Evolutionary conservation across 2,888 invertebrate species (phyloP), one percentile per base, ranked within the genome.

Genomic region (Pycnomerus fuliginosus): DNA sequence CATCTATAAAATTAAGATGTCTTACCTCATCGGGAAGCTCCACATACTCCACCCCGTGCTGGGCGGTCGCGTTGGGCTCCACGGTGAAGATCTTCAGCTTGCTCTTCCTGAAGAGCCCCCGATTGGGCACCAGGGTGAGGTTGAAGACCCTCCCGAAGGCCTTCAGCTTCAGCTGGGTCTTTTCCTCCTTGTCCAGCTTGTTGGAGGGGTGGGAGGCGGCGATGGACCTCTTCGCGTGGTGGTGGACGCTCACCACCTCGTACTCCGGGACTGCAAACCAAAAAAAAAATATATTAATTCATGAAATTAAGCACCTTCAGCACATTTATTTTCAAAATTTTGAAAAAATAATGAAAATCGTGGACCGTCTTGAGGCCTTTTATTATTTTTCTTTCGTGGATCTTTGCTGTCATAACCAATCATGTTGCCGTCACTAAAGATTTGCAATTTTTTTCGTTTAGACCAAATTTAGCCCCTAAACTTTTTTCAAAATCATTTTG

Each of bases 81-180:
- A 87, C 89, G 47, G 82, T 82, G 84, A 87, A 91, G 78, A 93
- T 80, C 68, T 87, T 87, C 67, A 93, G 70, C 41, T 87, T 84
- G 34, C 83, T 81, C 61, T 84, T 82, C 65, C 82, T 85, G 66
- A 90, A 79, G 48, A 92, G 75, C n/a, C 88, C 86, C 52, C 85
- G 80, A 36, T 88, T 89, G 48, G 82, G 84, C 65, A 80, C 83
- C 62, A 93, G 71, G 57, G 80, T 83, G 62, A 93, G 74, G 67
- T 86, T 84, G 62, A 89, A 71, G 58, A 81, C 80, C 68, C 78
- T 79, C 41, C 92, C 92, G 62, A 93, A 92, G 38, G 89, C 92
- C 65, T 83, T 83, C 61, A 93, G 74, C 56, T 85, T 82, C 35
- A 91, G 80, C 68, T 76, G 78, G 52, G 79, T 78, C 55, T 81